phyloP scores from a whole-genome alignment of 2,888 invertebrate genomes.

The Diaperis boleti region DNA sequence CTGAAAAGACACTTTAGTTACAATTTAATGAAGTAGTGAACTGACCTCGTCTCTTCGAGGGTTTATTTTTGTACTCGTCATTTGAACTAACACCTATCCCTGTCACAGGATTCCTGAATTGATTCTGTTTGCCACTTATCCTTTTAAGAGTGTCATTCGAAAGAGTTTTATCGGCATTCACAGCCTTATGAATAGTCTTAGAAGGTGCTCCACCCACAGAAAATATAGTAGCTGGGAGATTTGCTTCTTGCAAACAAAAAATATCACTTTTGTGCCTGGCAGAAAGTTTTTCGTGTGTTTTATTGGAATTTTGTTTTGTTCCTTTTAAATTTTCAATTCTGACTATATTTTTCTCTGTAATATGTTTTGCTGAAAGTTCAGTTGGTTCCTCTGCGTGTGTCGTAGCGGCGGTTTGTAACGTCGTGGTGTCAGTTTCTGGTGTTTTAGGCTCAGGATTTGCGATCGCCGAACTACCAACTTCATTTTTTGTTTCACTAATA shows the following conservation, averaged over 20 bases:
- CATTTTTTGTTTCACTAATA: neutral
- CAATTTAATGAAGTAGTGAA: neutral
- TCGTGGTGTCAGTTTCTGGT: neutral
- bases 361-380: no score
- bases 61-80: conserved; percentile 57
- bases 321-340: neutral
- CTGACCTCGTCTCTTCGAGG: conserved; percentile 24
- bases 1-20: conserved; percentile 51
- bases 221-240: conserved; percentile 40
- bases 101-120: conserved; percentile 60
- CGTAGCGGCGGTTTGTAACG: neutral
- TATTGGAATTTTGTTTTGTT: neutral
- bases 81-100: conserved; percentile 60
- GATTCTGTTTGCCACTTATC: conserved; percentile 4
- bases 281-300: conserved; percentile 4
- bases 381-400: neutral
- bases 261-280: conserved; percentile 54
- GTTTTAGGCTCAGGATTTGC: neutral
- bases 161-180: neutral
- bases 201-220: conserved; percentile 42
- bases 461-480: neutral
- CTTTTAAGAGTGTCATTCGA: conserved; percentile 13
- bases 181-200: conserved; percentile 29
- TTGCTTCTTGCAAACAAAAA: conserved; percentile 49
- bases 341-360: no score